A percentile compares a stretch with the other conserved stretches of the same genome.
These are phyloP conservation scores for Micrastur ruficollis DNA, from an alignment of 2,797 vertebrate species.

Conservation along the genomic window DNA sequence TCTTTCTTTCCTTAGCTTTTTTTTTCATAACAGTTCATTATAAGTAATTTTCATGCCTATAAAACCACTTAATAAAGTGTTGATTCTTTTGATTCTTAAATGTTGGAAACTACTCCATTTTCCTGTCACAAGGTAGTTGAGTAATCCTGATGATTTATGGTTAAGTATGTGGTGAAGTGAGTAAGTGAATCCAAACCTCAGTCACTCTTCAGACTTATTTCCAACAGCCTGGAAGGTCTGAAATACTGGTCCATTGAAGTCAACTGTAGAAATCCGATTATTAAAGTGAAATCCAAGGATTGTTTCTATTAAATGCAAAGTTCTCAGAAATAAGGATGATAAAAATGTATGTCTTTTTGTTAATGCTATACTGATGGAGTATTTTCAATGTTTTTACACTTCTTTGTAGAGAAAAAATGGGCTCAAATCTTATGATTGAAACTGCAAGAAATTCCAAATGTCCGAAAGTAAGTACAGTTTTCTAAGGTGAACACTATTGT, in stretches of 20 bases:
- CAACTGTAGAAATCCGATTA: not conserved
- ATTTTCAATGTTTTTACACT: slow-evolving; percentile 1
- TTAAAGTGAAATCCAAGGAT: not conserved
- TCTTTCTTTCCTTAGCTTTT: not conserved
- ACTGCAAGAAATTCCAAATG: slow-evolving; percentile 89
- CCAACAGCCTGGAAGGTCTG: not conserved
- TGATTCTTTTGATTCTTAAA: not conserved
- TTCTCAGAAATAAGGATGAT: not conserved
- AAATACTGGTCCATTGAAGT: not conserved
- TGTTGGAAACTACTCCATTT: not conserved
- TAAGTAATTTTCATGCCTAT: not conserved
- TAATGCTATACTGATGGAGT: not conserved
- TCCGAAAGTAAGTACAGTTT: slow-evolving; percentile 86
- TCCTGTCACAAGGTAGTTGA: not conserved
- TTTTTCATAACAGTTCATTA: not conserved
- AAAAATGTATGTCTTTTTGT: not conserved
- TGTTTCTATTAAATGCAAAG: not conserved
- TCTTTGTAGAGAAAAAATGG: slow-evolving; percentile 89
- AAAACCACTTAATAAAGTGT: not conserved
- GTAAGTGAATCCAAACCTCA: not conserved
- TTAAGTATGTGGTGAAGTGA: not conserved
- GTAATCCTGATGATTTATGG: not conserved
- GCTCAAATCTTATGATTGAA: slow-evolving; percentile 92
- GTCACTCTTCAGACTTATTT: not conserved
- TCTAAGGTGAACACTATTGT: not conserved